Percentiles rank a stretch among this genome's conserved stretches.
These are phyloP conservation scores for Acleris cristana DNA, from an alignment of 2,888 invertebrate species.

Conservation along the genomic window DNA sequence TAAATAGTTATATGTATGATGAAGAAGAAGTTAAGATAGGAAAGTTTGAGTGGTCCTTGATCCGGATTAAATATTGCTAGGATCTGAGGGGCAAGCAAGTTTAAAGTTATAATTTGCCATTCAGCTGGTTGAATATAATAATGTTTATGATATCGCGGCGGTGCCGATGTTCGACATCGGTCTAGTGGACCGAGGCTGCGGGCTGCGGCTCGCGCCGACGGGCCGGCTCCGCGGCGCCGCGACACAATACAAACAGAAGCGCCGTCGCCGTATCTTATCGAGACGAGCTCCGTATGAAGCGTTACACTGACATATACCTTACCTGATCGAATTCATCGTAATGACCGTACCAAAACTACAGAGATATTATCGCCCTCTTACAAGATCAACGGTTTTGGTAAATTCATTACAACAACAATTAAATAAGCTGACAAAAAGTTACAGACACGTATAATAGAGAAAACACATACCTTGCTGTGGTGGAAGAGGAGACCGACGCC, in stretches of 20 bases:
- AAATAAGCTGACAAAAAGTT: constrained; percentile 73
- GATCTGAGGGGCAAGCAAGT: constrained; percentile 36
- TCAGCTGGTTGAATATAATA: constrained; percentile 23
- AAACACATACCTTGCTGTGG: constrained; percentile 96
- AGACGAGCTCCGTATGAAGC: constrained; percentile 69
- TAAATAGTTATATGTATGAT: constrained; percentile 51
- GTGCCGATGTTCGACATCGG: constrained; percentile 13
- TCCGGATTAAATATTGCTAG: constrained; percentile 57
- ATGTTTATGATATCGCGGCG: constrained; percentile 21
- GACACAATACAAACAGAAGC: constrained; percentile 18
- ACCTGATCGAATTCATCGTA: constrained; percentile 65
- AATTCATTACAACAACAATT: constrained; percentile 62
- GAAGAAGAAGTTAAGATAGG: constrained; percentile 75
- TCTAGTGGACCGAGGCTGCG: neutral
- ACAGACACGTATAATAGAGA: constrained; percentile 51
- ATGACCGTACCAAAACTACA: constrained; percentile 42
- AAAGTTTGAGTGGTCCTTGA: constrained; percentile 93
- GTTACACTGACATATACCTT: constrained; percentile 74
- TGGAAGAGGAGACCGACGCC: constrained; percentile 99
- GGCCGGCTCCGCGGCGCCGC: constrained; percentile 10
- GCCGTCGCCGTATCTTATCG: constrained; percentile 40
- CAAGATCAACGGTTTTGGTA: constrained; percentile 60
- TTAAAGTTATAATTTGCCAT: constrained; percentile 34
- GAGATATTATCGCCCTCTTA: constrained; percentile 7
- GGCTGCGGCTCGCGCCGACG: neutral